Evolutionary conservation across 2,113 vertebrate species (phyloP).

Genomic region (Xenopus borealis): DNA sequence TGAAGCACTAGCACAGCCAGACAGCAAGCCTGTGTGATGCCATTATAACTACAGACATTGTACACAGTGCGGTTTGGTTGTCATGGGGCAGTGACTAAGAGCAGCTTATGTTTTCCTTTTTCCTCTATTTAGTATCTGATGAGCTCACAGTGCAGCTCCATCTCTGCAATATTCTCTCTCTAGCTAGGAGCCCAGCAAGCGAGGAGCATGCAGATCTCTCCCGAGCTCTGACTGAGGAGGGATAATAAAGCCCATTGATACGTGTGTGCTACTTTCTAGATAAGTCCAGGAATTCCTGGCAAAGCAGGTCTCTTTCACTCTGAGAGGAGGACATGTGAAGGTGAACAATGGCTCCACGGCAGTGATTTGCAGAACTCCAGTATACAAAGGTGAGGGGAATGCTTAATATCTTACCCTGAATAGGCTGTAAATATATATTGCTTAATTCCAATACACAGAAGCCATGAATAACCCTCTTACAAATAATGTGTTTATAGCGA

Average conservation of each 20-base stretch:
- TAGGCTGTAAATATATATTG: no score
- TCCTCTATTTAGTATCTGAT: background rate
- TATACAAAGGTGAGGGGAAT: background rate
- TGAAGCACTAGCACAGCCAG: background rate
- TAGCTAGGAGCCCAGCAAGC: background rate
- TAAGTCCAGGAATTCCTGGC: background rate
- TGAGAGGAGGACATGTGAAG: constrained; percentile 33
- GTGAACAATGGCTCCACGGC: constrained; percentile 27
- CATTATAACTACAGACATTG: background rate
- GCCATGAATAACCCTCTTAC: no score
- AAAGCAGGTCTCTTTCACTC: background rate
- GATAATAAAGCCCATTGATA: background rate
- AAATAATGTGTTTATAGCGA: no score
- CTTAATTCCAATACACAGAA: no score
- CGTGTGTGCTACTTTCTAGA: background rate
- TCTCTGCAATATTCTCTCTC: background rate
- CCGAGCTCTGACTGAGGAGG: background rate
- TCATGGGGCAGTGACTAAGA: constrained; percentile 12
- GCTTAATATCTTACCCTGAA: background rate
- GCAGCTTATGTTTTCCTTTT: background rate
- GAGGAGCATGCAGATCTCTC: constrained; percentile 15
- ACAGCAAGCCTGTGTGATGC: constrained; percentile 15
- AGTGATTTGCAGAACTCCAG: background rate
- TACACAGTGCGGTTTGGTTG: constrained; percentile 15
- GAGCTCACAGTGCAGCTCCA: background rate